Evolutionary conservation across 2,797 vertebrate genomes (phyloP), one percentile per base, ranked within the genome.

Genomic region (Poecilia gillii): DNA sequence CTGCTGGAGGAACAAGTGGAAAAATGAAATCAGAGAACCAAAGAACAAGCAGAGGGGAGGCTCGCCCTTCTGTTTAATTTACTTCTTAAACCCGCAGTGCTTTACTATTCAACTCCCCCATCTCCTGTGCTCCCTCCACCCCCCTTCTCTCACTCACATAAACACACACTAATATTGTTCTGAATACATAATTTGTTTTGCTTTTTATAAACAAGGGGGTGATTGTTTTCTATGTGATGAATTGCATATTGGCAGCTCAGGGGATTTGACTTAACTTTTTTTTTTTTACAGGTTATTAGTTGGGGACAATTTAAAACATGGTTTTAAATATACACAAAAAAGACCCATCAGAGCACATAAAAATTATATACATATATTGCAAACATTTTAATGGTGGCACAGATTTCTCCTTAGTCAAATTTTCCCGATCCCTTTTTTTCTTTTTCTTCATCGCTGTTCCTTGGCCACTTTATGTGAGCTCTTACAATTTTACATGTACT

Each of bases 1-100:
- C 75, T 18, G 5, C 57, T 46, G 36, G 71, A 82, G 73, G 82
- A 77, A 36, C 9, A 13, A 59, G 68, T 57, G 39, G 75, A 76
- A 85, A 78, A 90, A 90, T 84, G 3, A 79, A 91, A 92, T 92
- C 81, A 85, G 75, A 80, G 73, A 81, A 82, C 86, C 83, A 14
- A 46, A 70, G 53, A 85, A 79, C 72, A 81, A 66, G 75, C 68
- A 11, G 68, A 75, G 81, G 77, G 72, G 55, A 75, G 64, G 47
- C 73, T 71, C 78, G 87, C 86, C 80, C 82, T 73, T 87, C 80
- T 87, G 79, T 90, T 87, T 85, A 90, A 78, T 88, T 82, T 80
- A 81, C 39, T 73, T 84, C 70, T 88, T 89, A 79, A 88, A 86
- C 74, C 79, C 41, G 46, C 76, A 81, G 9, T 77, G 74, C 81